These are phyloP conservation scores for Nibea coibor DNA, from an alignment of 2,113 vertebrate genomes.

Conservation along the genomic window DNA sequence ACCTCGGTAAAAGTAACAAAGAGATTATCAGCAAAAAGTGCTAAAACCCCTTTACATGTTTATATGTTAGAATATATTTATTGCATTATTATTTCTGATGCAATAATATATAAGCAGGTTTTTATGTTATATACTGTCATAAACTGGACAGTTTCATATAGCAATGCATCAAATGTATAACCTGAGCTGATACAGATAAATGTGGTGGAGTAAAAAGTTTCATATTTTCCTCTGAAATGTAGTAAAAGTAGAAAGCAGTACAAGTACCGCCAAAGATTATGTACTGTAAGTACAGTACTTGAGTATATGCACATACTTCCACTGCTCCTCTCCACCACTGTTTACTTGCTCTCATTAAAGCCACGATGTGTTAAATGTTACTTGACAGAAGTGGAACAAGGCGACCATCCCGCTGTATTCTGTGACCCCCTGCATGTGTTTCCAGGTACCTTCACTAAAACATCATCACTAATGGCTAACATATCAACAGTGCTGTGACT, in stretches of 20 bases:
- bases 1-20: not conserved
- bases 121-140: not conserved
- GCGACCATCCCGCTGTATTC: slow-evolving; percentile 68
- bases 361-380: slow-evolving; percentile 1
- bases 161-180: too few relatives aligned
- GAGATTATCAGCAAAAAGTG: not conserved
- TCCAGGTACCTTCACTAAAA: slow-evolving; percentile 73
- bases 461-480: not conserved
- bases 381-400: slow-evolving; percentile 51
- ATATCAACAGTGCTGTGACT: not conserved
- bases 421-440: slow-evolving; percentile 80
- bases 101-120: not conserved
- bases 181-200: too few relatives aligned
- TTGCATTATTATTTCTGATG: not conserved
- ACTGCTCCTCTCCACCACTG: not conserved
- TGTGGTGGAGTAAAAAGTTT: not conserved
- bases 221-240: too few relatives aligned
- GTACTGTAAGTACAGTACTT: not conserved
- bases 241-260: not conserved
- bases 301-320: not conserved
- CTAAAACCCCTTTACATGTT: not conserved
- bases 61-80: not conserved
- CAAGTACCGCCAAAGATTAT: not conserved
- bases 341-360: not conserved
- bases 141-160: too few relatives aligned